Base-by-base conservation (phyloP, 1,140 invertebrate genomes). In the Prorops nasuta region DNA sequence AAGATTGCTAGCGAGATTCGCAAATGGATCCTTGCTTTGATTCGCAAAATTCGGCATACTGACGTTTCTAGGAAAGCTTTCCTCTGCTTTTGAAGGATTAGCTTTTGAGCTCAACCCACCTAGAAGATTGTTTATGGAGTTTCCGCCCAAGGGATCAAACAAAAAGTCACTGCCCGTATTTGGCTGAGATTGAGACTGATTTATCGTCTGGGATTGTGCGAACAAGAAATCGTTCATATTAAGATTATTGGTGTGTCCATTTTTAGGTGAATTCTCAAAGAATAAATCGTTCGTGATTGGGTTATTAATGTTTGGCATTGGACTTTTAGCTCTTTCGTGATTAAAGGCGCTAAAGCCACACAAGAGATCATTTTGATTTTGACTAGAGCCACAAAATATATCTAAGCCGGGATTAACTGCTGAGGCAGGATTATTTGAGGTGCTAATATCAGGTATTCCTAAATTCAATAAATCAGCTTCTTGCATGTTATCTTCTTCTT, bases 11-110 rank as follows among this genome's bases (percentile, higher is more conserved):
- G 71, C 76, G 3, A 84, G 64, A 64, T 83, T 81, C 17, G 79
- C 78, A 50, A 84, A 83, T 3, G 80, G 80, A 66, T 84, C 83
- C 35, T 74, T 73, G 15, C 58, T 71, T 34, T 76, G 75, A 8
- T 74, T 72, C 6, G 76, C 73, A 12, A 84, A 79, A 65, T 84
- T 84, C 1, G 83, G 82, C 17, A 81, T 80, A 44, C 81, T 83
- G 6, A 81, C 74, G 64, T 84, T 84, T 18, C 82, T 63, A 1
- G 80, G 81, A 7, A 84, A 79, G 22, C 40, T 69, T n/a, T 76
- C 74, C n/a, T 77, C 74, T 2, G 31, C 2, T 19, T 64, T 72
- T 1, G 54, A 9, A 9, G 44, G n/a, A n/a, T 58, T 69, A 1
- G 60, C 38, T 15, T 48, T 49, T 41, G 44, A 24, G 17, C 21